phyloP scores from a whole-genome alignment of 1,140 invertebrate species.

The Apis cerana region DNA sequence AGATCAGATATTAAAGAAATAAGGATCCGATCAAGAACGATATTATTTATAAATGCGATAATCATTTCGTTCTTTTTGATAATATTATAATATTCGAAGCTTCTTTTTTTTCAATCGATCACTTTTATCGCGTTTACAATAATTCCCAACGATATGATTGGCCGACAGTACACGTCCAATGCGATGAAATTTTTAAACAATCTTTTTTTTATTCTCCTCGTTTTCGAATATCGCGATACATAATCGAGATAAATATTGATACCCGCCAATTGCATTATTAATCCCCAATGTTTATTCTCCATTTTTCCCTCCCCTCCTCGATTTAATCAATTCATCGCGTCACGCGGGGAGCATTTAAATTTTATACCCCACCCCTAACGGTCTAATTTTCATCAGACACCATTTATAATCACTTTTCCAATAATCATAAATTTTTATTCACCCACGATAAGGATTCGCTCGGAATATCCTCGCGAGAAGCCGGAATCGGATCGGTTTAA shows the following conservation, averaged over 20 bases:
- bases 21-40: too few relatives aligned
- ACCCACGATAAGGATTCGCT: too few relatives aligned
- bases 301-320: too few relatives aligned
- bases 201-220: background rate
- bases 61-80: background rate
- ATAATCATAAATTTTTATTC: too few relatives aligned
- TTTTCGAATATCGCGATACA: background rate
- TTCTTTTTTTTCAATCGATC: background rate
- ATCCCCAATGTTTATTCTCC: background rate
- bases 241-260: background rate
- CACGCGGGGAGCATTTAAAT: background rate
- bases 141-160: background rate
- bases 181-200: background rate
- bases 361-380: too few relatives aligned
- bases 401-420: too few relatives aligned
- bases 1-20: background rate
- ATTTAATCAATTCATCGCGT: background rate
- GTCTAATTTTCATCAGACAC: too few relatives aligned
- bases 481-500: too few relatives aligned
- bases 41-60: background rate
- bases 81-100: background rate
- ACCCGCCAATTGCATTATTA: background rate
- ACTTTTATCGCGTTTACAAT: background rate
- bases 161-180: too few relatives aligned
- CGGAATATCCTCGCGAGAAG: too few relatives aligned